Conservation (phyloP, 2,797 vertebrate species). For the Telmatherina bonti region DNA sequence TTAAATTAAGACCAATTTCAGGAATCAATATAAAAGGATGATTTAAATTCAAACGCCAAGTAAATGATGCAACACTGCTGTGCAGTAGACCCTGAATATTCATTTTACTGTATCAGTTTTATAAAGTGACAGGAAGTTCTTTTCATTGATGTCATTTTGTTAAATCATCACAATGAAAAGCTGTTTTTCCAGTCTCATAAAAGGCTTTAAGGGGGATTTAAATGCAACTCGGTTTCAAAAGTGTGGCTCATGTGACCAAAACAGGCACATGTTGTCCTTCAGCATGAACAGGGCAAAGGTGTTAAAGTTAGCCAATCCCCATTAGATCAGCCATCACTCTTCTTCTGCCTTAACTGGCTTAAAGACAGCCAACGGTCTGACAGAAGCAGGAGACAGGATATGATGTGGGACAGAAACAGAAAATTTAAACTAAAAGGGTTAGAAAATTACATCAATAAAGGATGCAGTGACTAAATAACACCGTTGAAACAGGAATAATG, state of each 20-base stretch:
- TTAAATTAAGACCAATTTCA: no score
- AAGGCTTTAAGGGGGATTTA: conserved; percentile 29
- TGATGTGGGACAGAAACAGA: not conserved
- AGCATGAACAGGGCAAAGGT: conserved; percentile 21
- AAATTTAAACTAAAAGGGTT: conserved; percentile 40
- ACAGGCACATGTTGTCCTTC: conserved; percentile 16
- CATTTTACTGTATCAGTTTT: conserved; percentile 56
- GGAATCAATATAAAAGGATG: no score
- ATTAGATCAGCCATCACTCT: conserved; percentile 60
- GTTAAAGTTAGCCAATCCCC: conserved; percentile 63
- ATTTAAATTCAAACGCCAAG: conserved; percentile 31
- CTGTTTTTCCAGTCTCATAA: conserved; percentile 38
- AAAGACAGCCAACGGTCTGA: conserved; percentile 47
- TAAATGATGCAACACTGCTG: conserved; percentile 32
- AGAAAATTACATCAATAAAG: conserved; percentile 28
- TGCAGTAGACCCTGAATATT: conserved; percentile 58
- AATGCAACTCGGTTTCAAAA: conserved; percentile 43
- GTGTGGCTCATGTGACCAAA: conserved; percentile 21
- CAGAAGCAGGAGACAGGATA: conserved; percentile 31
- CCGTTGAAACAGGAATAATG: conserved; percentile 19
- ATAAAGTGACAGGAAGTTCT: conserved; percentile 64
- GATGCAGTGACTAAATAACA: conserved; percentile 42
- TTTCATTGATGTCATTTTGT: conserved; percentile 58
- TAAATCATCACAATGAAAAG: conserved; percentile 45
- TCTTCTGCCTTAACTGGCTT: conserved; percentile 46